Conservation (phyloP, 2,888 invertebrate genomes). For the Tryphoninae sp. region DNA sequence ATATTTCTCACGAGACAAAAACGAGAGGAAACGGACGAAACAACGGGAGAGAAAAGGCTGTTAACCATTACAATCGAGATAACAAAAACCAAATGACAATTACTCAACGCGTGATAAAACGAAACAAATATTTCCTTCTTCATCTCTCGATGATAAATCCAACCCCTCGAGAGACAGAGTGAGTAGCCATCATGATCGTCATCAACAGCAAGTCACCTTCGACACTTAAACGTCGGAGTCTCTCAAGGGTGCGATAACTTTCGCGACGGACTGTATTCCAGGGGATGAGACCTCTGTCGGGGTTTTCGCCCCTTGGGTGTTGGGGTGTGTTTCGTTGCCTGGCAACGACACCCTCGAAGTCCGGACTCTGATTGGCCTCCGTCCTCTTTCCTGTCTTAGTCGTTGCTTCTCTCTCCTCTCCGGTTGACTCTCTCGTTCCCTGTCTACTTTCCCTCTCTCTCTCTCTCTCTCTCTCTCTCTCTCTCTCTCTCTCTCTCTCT, state of each 20-base stretch:
- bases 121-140: not conserved
- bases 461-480: constrained; percentile 62
- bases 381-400: constrained; percentile 74
- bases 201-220: constrained; percentile 34
- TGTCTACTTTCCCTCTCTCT: constrained; percentile 48
- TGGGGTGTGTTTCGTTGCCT: constrained; percentile 79
- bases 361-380: constrained; percentile 77
- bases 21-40: too few species aligned
- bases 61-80: constrained; percentile 9
- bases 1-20: not conserved
- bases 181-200: constrained; percentile 28
- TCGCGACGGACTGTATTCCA: constrained; percentile 68
- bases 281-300: constrained; percentile 68
- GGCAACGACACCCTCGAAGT: constrained; percentile 79
- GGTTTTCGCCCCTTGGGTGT: constrained; percentile 73
- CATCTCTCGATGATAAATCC: not conserved
- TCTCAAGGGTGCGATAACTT: constrained; percentile 69
- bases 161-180: not conserved
- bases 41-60: too few species aligned
- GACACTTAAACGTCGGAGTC: constrained; percentile 56
- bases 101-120: not conserved
- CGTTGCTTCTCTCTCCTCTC: constrained; percentile 54
- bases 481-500: too few species aligned
- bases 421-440: constrained; percentile 54
- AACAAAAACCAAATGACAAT: constrained; percentile 10